Conservation (phyloP, 2,113 vertebrate species). For the Melanostigma gelatinosum region DNA sequence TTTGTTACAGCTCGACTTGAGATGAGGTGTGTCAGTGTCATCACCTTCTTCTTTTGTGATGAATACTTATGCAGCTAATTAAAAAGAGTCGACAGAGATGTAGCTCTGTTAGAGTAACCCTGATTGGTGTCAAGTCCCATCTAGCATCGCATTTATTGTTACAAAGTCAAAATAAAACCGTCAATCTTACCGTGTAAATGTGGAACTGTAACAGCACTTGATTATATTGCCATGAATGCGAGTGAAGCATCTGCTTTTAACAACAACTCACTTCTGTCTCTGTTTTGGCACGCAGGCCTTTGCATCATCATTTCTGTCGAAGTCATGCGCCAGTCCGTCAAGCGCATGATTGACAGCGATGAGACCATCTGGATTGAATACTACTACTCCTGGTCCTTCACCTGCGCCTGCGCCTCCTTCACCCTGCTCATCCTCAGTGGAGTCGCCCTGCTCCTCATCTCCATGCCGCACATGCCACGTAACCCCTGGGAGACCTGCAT, state of each 20-base stretch:
- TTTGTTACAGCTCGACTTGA: not conserved
- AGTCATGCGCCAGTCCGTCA: conserved; percentile 96
- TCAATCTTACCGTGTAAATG: not conserved
- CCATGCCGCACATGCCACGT: conserved; percentile 96
- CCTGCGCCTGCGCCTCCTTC: conserved; percentile 92
- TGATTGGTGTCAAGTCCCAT: conserved; percentile 22
- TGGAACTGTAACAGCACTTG: not conserved
- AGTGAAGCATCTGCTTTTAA: conserved; percentile 32
- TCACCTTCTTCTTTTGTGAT: not conserved
- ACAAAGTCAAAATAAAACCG: conserved; percentile 14
- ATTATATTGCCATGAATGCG: not conserved
- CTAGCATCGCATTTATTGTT: not conserved
- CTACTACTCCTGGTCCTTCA: conserved; percentile 96
- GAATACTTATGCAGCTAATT: conserved; percentile 19
- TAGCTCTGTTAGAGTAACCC: conserved; percentile 3
- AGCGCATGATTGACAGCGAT: conserved; percentile 94
- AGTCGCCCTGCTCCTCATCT: conserved; percentile 89
- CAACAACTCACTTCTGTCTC: not conserved
- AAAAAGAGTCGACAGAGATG: conserved; percentile 12
- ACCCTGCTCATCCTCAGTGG: conserved; percentile 93
- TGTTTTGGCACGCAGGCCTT: conserved; percentile 84
- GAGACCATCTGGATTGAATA: conserved; percentile 95
- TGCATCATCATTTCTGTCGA: conserved; percentile 97
- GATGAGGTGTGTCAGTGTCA: conserved; percentile 2
- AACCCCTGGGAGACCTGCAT: conserved; percentile 99